Percentiles rank a stretch among this genome's conserved stretches.
These are phyloP conservation scores for Colostygia pectinataria DNA, from an alignment of 2,888 invertebrate genomes.

Conservation along the genomic window DNA sequence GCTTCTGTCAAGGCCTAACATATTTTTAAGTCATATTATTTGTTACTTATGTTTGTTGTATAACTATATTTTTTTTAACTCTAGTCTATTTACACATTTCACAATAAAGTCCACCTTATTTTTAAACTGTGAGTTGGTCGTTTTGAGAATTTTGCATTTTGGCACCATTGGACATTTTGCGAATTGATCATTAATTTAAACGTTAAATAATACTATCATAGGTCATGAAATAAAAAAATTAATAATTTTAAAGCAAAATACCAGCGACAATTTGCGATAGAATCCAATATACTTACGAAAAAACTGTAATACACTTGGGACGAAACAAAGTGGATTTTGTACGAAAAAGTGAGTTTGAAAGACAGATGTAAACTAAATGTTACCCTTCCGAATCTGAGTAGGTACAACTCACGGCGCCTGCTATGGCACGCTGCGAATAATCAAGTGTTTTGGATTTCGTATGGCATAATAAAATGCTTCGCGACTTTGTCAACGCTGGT, in stretches of 20 bases:
- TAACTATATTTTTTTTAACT: too few relatives aligned
- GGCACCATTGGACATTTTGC: too few relatives aligned
- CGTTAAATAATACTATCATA: too few relatives aligned
- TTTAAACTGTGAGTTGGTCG: too few relatives aligned
- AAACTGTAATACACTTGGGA: constrained; percentile 4
- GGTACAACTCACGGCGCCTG: not conserved
- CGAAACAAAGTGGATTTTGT: constrained; percentile 9
- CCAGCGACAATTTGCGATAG: not conserved
- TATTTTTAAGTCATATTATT: too few relatives aligned
- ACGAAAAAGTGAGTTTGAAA: constrained; percentile 3
- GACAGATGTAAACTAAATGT: constrained; percentile 4
- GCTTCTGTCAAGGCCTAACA: too few relatives aligned
- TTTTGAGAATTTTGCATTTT: too few relatives aligned
- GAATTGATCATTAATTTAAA: too few relatives aligned
- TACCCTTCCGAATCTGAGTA: not conserved
- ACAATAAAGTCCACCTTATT: too few relatives aligned
- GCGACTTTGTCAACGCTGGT: too few relatives aligned
- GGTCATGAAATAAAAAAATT: not conserved
- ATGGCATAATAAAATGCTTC: not conserved
- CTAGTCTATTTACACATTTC: too few relatives aligned
- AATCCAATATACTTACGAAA: not conserved
- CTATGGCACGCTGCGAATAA: not conserved
- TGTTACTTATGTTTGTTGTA: too few relatives aligned
- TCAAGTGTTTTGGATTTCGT: not conserved
- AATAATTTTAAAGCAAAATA: not conserved